These are phyloP conservation scores for Drosophila lowei DNA, from an alignment of 1,140 invertebrate species.

Conservation along the genomic window DNA sequence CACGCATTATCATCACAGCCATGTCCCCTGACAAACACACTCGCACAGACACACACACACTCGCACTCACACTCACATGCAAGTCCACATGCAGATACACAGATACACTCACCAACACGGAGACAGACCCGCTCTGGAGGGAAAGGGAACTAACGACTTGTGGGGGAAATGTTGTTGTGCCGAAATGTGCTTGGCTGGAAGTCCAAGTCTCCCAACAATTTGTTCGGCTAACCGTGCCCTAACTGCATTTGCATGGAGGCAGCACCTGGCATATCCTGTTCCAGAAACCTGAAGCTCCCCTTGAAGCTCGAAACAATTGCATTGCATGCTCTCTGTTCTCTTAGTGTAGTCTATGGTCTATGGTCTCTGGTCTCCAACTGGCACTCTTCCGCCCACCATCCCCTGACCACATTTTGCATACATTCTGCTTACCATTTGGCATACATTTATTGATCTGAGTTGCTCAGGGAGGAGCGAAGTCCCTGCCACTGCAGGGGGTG, in stretches of 20 bases:
- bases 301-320: constrained; percentile 22
- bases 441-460: constrained; percentile 56
- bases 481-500: neutral
- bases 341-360: neutral
- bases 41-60: constrained; percentile 14
- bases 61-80: neutral
- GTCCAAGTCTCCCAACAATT: constrained; percentile 25
- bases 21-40: constrained; percentile 8
- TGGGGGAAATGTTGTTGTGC: constrained; percentile 31
- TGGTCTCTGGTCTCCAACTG: constrained; percentile 1
- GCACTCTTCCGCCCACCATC: neutral
- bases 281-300: constrained; percentile 7
- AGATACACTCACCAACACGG: constrained; percentile 3
- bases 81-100: constrained; percentile 1
- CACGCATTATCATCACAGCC: constrained; percentile 47
- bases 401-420: constrained; percentile 8
- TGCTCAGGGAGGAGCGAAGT: constrained; percentile 1
- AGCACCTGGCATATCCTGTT: constrained; percentile 12
- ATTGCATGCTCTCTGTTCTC: constrained; percentile 7
- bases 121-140: constrained; percentile 20
- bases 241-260: constrained; percentile 23
- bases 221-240: constrained; percentile 21
- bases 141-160: constrained; percentile 32
- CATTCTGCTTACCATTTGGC: constrained; percentile 20
- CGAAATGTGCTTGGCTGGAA: constrained; percentile 8